Evolutionary conservation across 2,113 vertebrate genomes (phyloP).

Genomic region (Eolophus roseicapilla): DNA sequence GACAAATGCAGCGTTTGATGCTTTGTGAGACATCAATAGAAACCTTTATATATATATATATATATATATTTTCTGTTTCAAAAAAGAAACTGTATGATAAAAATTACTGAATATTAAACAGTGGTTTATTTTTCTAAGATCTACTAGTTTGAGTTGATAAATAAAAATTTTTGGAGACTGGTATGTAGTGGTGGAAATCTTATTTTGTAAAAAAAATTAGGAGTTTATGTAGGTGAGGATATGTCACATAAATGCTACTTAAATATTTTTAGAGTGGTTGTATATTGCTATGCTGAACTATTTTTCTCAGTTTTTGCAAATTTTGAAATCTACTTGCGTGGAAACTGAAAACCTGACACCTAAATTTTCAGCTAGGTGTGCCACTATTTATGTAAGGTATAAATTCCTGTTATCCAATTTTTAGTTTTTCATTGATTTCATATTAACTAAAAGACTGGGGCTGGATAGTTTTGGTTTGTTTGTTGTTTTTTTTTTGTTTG

Average conservation of each 20-base stretch:
- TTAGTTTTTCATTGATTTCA: neutral
- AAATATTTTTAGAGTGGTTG: neutral
- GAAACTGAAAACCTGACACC: neutral
- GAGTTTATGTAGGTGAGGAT: neutral
- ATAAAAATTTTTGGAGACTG: conserved; percentile 17
- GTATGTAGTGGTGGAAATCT: neutral
- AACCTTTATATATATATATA: neutral
- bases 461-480: neutral
- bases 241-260: neutral
- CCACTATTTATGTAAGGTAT: neutral
- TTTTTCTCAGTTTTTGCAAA: neutral
- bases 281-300: neutral
- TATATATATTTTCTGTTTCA: neutral
- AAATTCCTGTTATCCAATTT: neutral
- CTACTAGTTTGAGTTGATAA: neutral
- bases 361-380: neutral
- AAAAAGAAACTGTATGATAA: neutral
- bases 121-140: conserved; percentile 23
- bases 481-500: too few relatives aligned
- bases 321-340: neutral
- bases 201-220: neutral
- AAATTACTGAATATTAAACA: neutral
- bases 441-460: neutral
- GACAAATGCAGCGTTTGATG: neutral
- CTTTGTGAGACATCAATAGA: neutral